These are phyloP conservation scores for Orycteropus afer DNA, from an alignment of 2,113 vertebrate species.

Conservation along the genomic window DNA sequence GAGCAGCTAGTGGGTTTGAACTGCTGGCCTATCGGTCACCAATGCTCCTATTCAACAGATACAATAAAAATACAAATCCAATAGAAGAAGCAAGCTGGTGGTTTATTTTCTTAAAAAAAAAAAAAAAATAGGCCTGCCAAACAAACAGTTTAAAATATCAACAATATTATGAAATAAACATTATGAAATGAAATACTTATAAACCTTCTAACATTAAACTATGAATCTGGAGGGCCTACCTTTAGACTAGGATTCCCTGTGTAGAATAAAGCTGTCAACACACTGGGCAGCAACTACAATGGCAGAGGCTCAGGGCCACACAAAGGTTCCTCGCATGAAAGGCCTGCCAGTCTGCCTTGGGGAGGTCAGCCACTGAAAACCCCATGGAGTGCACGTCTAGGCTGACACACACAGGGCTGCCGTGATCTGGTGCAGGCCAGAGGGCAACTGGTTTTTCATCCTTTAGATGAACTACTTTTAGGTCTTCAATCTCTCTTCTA, in stretches of 20 bases:
- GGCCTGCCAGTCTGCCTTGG: neutral
- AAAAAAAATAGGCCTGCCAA: slow-evolving; percentile 63
- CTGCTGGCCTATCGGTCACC: too few relatives aligned
- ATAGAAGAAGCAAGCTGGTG: slow-evolving; percentile 29
- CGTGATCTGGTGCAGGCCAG: too few relatives aligned
- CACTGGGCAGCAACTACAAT: neutral
- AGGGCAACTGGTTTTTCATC: neutral
- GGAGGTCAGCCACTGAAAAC: neutral
- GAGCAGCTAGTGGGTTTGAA: too few relatives aligned
- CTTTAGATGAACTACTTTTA: slow-evolving; percentile 67
- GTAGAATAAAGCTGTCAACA: neutral
- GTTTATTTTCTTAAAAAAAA: slow-evolving; percentile 53
- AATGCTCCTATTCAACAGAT: slow-evolving; percentile 51
- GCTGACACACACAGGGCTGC: neutral
- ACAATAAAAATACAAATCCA: slow-evolving; percentile 69
- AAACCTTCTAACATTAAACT: slow-evolving; percentile 66
- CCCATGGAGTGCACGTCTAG: neutral
- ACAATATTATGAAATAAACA: slow-evolving; percentile 33
- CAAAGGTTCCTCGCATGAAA: neutral
- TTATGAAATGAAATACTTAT: slow-evolving; percentile 65
- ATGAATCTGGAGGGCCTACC: slow-evolving; percentile 44
- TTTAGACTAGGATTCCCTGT: neutral
- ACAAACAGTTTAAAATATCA: slow-evolving; percentile 75
- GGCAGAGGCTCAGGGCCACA: neutral
- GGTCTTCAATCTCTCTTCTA: slow-evolving; percentile 66